Percentiles rank a stretch among this genome's conserved stretches.
Evolutionary conservation across 2,888 invertebrate species (phyloP).

Genomic region (Eupithecia dodoneata): DNA sequence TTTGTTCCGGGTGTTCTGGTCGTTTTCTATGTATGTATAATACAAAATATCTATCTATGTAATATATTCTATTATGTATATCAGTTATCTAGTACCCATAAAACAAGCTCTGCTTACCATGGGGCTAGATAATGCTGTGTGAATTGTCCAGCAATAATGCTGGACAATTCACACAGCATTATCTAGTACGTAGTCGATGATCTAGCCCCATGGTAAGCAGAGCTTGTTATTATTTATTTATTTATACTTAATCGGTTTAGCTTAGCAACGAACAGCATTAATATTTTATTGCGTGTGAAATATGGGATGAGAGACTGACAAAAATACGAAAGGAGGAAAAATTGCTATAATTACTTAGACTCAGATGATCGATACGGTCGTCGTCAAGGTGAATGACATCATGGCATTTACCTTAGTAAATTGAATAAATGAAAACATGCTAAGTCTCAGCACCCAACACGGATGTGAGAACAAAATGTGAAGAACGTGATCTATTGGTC

Average conservation of each 20-base stretch:
- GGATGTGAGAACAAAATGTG: constrained; percentile 17
- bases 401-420: not conserved
- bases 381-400: constrained; percentile 13
- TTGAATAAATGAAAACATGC: constrained; percentile 1
- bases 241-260: not conserved
- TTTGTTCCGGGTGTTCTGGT: no score
- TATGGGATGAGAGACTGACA: not conserved
- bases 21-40: no score
- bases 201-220: no score
- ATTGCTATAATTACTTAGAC: not conserved
- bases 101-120: no score
- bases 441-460: not conserved
- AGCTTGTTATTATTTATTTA: no score
- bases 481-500: constrained; percentile 16
- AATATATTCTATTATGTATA: no score
- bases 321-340: not conserved
- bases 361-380: not conserved
- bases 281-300: not conserved
- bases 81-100: no score
- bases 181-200: no score
- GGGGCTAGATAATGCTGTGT: no score
- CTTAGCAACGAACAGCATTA: not conserved
- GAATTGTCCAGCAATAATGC: no score
- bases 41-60: no score
- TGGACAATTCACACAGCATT: no score